Evolutionary conservation across 2,888 invertebrate species (phyloP).

Genomic region (Drosophila nr. perissopoda): DNA sequence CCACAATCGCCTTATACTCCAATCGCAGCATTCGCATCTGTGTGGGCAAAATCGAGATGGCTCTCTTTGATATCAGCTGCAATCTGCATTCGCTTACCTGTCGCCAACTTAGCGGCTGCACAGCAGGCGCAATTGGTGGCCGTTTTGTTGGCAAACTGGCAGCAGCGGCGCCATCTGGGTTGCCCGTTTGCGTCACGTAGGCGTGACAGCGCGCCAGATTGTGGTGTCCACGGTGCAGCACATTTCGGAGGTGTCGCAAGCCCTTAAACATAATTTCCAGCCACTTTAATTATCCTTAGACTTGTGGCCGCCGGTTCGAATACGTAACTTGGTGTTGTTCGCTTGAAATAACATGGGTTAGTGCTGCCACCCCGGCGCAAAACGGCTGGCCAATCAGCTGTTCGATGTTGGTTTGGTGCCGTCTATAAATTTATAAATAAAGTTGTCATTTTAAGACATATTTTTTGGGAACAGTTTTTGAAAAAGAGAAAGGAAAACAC

Average conservation of each 20-base stretch:
- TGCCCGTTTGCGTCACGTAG: constrained; percentile 41
- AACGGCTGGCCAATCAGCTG: constrained; percentile 60
- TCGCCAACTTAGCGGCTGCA: constrained; percentile 60
- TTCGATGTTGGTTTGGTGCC: constrained; percentile 35
- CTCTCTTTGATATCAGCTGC: neutral
- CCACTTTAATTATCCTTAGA: constrained; percentile 36
- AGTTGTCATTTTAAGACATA: constrained; percentile 42
- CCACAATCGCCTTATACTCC: constrained; percentile 82
- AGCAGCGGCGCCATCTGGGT: constrained; percentile 9
- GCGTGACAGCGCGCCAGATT: constrained; percentile 49
- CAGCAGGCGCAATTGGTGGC: constrained; percentile 19
- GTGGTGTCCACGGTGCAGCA: constrained; percentile 68
- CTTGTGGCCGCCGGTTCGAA: constrained; percentile 54
- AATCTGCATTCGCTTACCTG: constrained; percentile 57
- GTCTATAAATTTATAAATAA: constrained; percentile 46
- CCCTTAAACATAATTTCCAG: constrained; percentile 71
- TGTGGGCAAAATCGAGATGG: neutral
- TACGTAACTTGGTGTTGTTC: constrained; percentile 67
- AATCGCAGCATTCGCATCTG: constrained; percentile 73
- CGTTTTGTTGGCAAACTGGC: constrained; percentile 7
- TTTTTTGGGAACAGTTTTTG: neutral
- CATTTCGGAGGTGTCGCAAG: constrained; percentile 70
- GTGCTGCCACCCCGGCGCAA: constrained; percentile 62
- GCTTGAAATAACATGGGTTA: constrained; percentile 60
- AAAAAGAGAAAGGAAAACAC: neutral